These are phyloP conservation scores for Bombus ignitus DNA, from an alignment of 1,140 invertebrate species.

Conservation along the genomic window DNA sequence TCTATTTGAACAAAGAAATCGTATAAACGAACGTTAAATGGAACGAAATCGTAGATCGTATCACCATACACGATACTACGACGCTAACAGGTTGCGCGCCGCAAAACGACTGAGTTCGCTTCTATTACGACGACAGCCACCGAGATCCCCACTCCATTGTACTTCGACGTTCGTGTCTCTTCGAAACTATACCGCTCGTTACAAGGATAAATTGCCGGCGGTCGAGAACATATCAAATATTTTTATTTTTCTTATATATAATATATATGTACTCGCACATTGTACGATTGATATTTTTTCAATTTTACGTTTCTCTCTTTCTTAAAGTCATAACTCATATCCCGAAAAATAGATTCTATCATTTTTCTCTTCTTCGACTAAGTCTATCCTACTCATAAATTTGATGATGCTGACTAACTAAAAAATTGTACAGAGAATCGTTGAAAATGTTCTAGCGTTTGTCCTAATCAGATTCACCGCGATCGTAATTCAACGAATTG, in stretches of 20 bases:
- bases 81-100: constrained; percentile 71
- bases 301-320: background rate
- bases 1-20: background rate
- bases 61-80: background rate
- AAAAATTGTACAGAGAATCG: background rate
- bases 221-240: background rate
- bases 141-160: constrained; percentile 15
- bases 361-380: background rate
- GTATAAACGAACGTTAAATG: background rate
- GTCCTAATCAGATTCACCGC: constrained; percentile 19
- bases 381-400: background rate
- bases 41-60: background rate
- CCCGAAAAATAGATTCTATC: background rate
- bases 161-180: background rate
- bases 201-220: constrained; percentile 18
- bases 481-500: constrained; percentile 33
- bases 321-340: background rate
- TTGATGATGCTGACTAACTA: background rate
- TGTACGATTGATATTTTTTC: background rate
- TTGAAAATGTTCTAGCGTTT: background rate
- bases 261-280: background rate
- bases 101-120: constrained; percentile 72
- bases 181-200: background rate
- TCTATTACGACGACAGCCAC: constrained; percentile 27
- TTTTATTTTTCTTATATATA: background rate